Base-by-base conservation (phyloP, 2,888 invertebrate species). In the Lithophane semibrunnea region DNA sequence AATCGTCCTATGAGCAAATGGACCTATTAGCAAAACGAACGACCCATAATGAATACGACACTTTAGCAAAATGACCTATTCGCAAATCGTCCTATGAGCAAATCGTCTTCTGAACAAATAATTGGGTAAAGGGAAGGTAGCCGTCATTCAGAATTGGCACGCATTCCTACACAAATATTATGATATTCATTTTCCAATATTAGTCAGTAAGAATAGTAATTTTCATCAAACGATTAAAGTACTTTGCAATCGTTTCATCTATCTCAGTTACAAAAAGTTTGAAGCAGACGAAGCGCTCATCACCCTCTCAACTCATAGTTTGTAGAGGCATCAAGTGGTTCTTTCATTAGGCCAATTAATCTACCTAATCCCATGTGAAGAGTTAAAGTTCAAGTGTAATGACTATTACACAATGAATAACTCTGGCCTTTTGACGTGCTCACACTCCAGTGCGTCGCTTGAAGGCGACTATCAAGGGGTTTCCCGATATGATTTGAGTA, bases 311-410 rank as follows among this genome's bases (percentile, higher is more conserved):
- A 60, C 67, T 70, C 44, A 58, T 79, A 82, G 73, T 71, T 84
- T 69, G 68, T 60, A 80, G 71, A 75, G 75, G 58, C 64, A 69
- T 85, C 75, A 72, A 86, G 85, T 85, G 75, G 79, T 61, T 64
- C 73, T 60, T 86, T 82, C 77, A 87, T 86, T 79, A 86, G 63
- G 47, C 60, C 42, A 73, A 74, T 52, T 84, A 81, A 86, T 86
- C 71, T 58, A 60, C 71, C 75, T 84, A 75, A 82, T 84, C 74
- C 52, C 73, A 78, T 76, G 65, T 83, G 77, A 85, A 83, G 85
- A 78, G 84, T 75, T 75, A 80, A 75, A 87, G 82, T 86, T 86
- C 64, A 77, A 70, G 76, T 74, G 77, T 78, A 66, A 75, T 85
- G 37, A 72, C 37, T 68, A 49, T 84, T 54, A 69, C 52, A 54